Evolutionary conservation across 1,140 invertebrate genomes (phyloP), one percentile per base, ranked within the genome.

Genomic region (Nasonia vitripennis): DNA sequence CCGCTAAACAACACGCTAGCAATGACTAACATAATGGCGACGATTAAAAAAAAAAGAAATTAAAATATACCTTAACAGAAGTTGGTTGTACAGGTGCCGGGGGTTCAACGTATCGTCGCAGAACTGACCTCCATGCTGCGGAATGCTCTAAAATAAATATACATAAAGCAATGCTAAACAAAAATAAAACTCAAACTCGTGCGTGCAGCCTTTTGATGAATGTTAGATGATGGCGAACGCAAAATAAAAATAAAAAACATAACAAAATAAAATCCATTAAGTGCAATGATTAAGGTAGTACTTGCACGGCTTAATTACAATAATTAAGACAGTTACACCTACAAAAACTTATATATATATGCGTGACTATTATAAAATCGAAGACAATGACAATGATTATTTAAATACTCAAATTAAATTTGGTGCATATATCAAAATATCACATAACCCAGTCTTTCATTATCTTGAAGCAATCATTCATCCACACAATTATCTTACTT

Each of bases 131-230:
- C 92, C 92, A 93, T 93, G 92, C 91, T 89, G 91, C 89, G 87
- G 91, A 91, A 91, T 90, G 90, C 85, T 93, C 93, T 93, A 93
- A 93, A 93, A 93, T 92, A 92, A 89, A 92, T 91, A 91, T 91
- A 88, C 89, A 92, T 86, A 92, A 86, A 81, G 91, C 90, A 89
- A 90, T 74, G 87, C 86, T 84, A 84, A 86, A 86, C 67, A 86
- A 86, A 86, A 83, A 80, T 67, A 83, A 73, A 83, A 83, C 9
- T 62, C n/a, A 62, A 67, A 77, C 34, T 85, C 79, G 84, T 85
- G 71, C 84, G 68, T 77, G 71, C 48, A 77, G 55, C 17, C 71
- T 77, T 37, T 85, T 14, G 78, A 85, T 77, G 62, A 48, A 68
- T 74, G 62, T 81, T 77, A 34, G 6, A 81, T 80, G 78, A 73